A percentile compares a stretch with the other conserved stretches of the same genome.
These are phyloP conservation scores for Drosophila nikananu DNA, from an alignment of 1,140 invertebrate genomes.

Conservation along the genomic window DNA sequence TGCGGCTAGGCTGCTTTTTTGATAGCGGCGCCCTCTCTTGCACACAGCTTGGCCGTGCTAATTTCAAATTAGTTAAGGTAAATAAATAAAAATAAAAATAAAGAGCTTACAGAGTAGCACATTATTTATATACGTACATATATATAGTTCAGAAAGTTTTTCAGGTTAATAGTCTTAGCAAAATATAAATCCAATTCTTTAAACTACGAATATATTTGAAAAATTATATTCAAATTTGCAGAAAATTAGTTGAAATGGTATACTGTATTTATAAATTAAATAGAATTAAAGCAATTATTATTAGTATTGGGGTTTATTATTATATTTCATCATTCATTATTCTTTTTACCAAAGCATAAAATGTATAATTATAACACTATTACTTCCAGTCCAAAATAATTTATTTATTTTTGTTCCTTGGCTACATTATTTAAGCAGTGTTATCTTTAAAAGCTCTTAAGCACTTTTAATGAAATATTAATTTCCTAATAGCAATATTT, in stretches of 20 bases:
- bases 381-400: neutral
- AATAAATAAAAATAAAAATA: constrained; percentile 1
- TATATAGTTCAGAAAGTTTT: neutral
- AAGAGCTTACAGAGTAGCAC: neutral
- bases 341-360: too few relatives aligned
- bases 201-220: too few relatives aligned
- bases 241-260: too few relatives aligned
- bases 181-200: neutral
- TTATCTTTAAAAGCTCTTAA: neutral
- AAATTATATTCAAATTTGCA: too few relatives aligned
- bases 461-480: neutral
- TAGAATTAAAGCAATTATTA: too few relatives aligned
- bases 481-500: neutral
- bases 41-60: constrained; percentile 21
- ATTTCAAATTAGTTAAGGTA: constrained; percentile 50
- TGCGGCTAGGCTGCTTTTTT: constrained; percentile 43
- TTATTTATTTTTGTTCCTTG: neutral
- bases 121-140: neutral
- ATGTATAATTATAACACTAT: too few relatives aligned
- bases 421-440: neutral
- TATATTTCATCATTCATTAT: too few relatives aligned
- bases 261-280: too few relatives aligned
- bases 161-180: neutral
- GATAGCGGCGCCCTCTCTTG: constrained; percentile 14
- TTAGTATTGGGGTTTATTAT: too few relatives aligned